Conservation (phyloP, 2,888 invertebrate genomes). For the Mesopsocus fuscifrons region DNA sequence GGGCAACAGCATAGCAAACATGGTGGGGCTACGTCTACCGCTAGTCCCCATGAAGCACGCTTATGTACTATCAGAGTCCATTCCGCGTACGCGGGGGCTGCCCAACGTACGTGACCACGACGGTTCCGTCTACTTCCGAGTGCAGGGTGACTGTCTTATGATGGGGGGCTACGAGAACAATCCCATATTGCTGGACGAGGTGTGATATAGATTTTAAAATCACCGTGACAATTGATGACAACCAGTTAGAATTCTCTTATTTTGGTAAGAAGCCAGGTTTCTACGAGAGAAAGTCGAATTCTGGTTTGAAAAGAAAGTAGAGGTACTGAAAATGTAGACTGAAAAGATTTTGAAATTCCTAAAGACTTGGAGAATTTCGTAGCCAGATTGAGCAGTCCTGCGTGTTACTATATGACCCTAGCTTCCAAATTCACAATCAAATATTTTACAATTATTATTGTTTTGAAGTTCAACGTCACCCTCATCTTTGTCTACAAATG, state of each 20-base stretch:
- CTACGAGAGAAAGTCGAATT: too few species aligned
- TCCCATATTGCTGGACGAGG: slow-evolving; percentile 59
- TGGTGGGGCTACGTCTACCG: slow-evolving; percentile 50
- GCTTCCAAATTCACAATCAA: too few species aligned
- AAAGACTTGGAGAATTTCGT: too few species aligned
- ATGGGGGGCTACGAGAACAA: slow-evolving; percentile 80
- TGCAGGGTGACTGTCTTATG: slow-evolving; percentile 63
- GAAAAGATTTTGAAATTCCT: too few species aligned
- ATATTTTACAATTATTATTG: too few species aligned
- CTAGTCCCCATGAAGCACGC: slow-evolving; percentile 73
- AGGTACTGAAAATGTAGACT: too few species aligned
- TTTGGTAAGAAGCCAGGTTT: background rate
- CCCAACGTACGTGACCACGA: slow-evolving; percentile 82
- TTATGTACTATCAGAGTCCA: slow-evolving; percentile 63
- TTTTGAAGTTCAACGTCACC: too few species aligned
- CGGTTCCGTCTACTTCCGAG: slow-evolving; percentile 57
- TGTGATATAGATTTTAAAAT: slow-evolving; percentile 20
- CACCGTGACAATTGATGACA: background rate
- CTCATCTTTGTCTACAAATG: too few species aligned
- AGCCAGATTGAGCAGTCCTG: too few species aligned
- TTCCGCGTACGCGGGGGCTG: slow-evolving; percentile 49
- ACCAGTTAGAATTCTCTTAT: background rate
- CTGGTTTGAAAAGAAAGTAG: too few species aligned
- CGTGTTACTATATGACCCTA: too few species aligned
- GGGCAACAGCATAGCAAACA: slow-evolving; percentile 53